Conservation (phyloP, 2,113 vertebrate species). For the Aldabrachelys gigantea region DNA sequence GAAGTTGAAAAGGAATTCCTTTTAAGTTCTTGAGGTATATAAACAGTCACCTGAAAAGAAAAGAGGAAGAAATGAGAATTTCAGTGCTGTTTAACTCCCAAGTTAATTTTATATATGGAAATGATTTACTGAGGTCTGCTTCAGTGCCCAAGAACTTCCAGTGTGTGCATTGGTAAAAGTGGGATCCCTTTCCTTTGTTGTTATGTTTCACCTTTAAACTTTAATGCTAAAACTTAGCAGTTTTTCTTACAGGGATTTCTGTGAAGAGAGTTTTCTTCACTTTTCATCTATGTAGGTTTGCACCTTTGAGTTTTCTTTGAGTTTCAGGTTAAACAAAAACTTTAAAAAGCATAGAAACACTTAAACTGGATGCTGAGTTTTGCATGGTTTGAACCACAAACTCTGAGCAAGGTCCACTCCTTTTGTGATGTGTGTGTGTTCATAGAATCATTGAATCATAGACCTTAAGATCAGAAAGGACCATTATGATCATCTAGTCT, state of each 20-base stretch:
- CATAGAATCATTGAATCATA: too few relatives aligned
- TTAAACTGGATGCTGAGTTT: neutral
- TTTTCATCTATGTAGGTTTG: neutral
- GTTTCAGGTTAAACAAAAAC: neutral
- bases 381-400: neutral
- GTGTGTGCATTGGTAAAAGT: neutral
- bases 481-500: too few relatives aligned
- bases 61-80: slow-evolving; percentile 13
- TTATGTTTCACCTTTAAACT: neutral
- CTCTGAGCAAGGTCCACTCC: neutral
- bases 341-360: neutral
- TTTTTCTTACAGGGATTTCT: neutral
- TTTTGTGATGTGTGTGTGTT: neutral
- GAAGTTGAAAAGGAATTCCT: slow-evolving; percentile 59
- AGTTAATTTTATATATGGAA: neutral
- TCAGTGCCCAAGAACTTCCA: neutral
- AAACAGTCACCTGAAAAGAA: slow-evolving; percentile 43
- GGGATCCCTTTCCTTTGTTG: neutral
- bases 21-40: neutral
- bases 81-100: slow-evolving; percentile 12
- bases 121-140: neutral
- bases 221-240: neutral
- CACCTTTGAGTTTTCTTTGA: neutral
- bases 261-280: neutral
- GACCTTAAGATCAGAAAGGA: too few relatives aligned